Evolutionary conservation across 2,797 vertebrate genomes (phyloP), one percentile per base, ranked within the genome.

Genomic region (Thunnus albacares): DNA sequence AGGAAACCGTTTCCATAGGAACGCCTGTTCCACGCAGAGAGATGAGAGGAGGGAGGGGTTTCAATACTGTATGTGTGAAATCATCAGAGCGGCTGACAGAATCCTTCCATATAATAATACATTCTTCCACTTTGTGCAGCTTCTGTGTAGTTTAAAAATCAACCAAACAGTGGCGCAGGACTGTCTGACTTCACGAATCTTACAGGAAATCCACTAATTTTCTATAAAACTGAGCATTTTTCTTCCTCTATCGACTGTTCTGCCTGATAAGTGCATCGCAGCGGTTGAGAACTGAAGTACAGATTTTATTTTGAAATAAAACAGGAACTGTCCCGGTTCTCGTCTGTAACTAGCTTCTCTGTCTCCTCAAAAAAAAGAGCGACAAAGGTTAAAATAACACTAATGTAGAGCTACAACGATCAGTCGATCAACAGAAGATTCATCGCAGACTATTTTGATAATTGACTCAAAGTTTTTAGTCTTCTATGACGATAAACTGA

Each of bases 1-100:
- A 82, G 84, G 88, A 71, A 87, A 89, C 88, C 68, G 28, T 86
- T 82, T 88, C 86, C 79, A 83, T 80, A 91, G 90, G 90, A 94
- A 92, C 84, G 88, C 84, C 92, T 89, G 64, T 79, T 89, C 87
- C 87, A 89, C 52, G 65, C 83, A 87, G 90, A 45, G 28, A 69
- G 60, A 56, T 63, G 75, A 47, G 43, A 22, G 17, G 3, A 30
- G 43, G 17, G 52, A 28, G 57, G 65, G 51, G 59, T 3, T 12
- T 74, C 80, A 53, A 84, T 72, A 71, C 84, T 85, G 86, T 65
- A 52, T 5, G 73, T 73, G 79, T 73, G 78, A 78, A 79, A 71
- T 63, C 64, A 51, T 84, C 72, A 64, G 77, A 80, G 80, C 64
- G 45, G 49, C 64, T 62, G 75, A 82, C 69, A 68, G 15, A 75